phyloP scores from a whole-genome alignment of 2,113 vertebrate genomes.

The Macroglossus sobrinus region DNA sequence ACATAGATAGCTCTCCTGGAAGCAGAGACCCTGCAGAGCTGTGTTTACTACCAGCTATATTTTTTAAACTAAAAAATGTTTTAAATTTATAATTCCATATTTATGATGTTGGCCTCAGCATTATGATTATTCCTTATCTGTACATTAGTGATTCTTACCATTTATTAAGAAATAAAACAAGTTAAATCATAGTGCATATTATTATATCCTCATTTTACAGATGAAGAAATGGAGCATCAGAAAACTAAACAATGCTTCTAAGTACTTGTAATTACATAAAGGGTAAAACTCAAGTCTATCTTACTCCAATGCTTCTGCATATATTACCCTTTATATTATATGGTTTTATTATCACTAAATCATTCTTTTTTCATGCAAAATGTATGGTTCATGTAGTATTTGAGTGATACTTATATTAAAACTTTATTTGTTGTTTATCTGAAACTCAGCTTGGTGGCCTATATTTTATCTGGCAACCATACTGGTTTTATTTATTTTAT shows the following conservation, averaged over 20 bases:
- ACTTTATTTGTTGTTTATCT: not conserved
- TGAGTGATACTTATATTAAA: not conserved
- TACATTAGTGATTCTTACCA: constrained; percentile 87
- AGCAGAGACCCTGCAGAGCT: constrained; percentile 72
- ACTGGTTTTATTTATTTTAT: not conserved
- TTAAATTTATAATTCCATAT: constrained; percentile 97
- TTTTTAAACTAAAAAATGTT: constrained; percentile 92
- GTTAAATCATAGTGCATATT: constrained; percentile 80
- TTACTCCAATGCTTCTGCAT: not conserved
- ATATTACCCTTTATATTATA: not conserved
- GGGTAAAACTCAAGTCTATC: not conserved
- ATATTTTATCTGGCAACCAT: not conserved
- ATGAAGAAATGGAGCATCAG: not conserved
- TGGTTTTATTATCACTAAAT: not conserved
- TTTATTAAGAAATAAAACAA: constrained; percentile 86
- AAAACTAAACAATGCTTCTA: not conserved
- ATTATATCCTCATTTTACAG: not conserved
- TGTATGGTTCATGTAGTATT: not conserved
- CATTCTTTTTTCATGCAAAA: not conserved
- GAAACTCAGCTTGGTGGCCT: not conserved
- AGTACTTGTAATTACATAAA: not conserved
- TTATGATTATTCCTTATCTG: constrained; percentile 86
- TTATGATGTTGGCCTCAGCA: constrained; percentile 87
- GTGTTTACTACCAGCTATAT: constrained; percentile 90
- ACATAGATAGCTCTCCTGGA: constrained; percentile 93